Base-by-base conservation (phyloP, 1,140 invertebrate species). In the Hylaeus volcanicus region DNA sequence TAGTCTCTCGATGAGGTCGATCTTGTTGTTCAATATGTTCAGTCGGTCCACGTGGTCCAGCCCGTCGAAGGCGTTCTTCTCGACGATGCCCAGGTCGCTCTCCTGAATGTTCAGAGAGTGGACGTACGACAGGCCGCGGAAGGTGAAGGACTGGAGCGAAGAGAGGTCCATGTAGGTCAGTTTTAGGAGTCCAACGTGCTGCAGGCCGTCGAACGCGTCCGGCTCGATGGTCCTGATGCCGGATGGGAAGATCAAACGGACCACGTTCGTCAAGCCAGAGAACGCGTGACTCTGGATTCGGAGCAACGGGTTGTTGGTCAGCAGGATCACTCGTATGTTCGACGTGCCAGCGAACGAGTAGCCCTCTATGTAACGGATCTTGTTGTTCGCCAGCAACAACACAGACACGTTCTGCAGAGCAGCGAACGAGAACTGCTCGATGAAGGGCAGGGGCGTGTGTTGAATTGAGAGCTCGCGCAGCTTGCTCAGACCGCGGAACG, bases 261-360 rank as follows among this genome's bases (percentile, higher is more conserved):
- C 95, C 1, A 98, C 96, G 88, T 97, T 96, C 26, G 95, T 96
- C 1, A 98, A 92, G 14, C 97, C 96, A 0, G 96, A 96, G 88
- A 97, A 97, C 0, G 97, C 96, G 72, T 96, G 95, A 15, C 95
- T 95, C 55, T 96, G 94, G 63, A 98, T 95, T 75, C 94, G 95
- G 76, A 96, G 94, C 39, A 97, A 91, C 0, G 97, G 97, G 90
- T 98, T 98, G 88, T 97, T 96, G 77, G 94, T 96, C 58, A 98
- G 89, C 58, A 97, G 94, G 51, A 98, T 95, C 51, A 96, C 91
- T 86, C 96, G 95, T 51, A 98, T 95, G 91, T 97, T 97, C 51
- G 96, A 96, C 0, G 96, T 97, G 11, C 97, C 97, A 0, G 97
- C 97, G 80, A 98, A 98, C 9, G 97, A 96, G 88, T 96, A 96